phyloP scores from a whole-genome alignment of 1,140 invertebrate species.

The Prorops nasuta region DNA sequence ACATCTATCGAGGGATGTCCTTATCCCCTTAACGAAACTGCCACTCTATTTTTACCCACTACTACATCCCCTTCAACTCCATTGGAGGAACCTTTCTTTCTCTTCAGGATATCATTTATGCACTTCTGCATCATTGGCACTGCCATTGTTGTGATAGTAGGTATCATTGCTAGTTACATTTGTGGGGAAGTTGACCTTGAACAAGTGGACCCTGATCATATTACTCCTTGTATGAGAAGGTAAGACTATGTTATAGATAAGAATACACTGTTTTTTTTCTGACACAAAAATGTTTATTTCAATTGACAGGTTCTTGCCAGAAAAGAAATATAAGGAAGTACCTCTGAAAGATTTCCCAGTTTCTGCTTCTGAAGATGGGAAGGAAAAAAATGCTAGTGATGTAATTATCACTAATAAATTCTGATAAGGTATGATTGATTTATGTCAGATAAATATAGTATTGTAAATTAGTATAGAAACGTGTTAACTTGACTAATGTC shows the following conservation, averaged over 20 bases:
- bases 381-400: no score
- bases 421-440: no score
- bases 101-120: slow-evolving; percentile 61
- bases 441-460: no score
- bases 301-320: slow-evolving; percentile 24
- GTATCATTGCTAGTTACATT: slow-evolving; percentile 49
- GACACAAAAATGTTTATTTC: no score
- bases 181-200: slow-evolving; percentile 42
- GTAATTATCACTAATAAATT: no score
- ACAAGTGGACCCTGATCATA: slow-evolving; percentile 30
- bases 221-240: slow-evolving; percentile 35
- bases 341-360: slow-evolving; percentile 13
- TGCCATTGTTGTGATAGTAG: slow-evolving; percentile 46
- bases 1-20: slow-evolving; percentile 48
- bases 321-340: slow-evolving; percentile 15
- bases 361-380: no score
- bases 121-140: slow-evolving; percentile 61
- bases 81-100: slow-evolving; percentile 24
- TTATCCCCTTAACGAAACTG: slow-evolving; percentile 23
- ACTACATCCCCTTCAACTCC: not conserved
- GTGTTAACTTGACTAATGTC: no score
- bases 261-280: not conserved
- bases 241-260: no score
- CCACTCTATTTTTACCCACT: no score
- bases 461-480: no score